A percentile compares a stretch with the other conserved stretches of the same genome.
These are phyloP conservation scores for Rhogogaster chlorosoma DNA, from an alignment of 2,888 invertebrate species.

Conservation along the genomic window DNA sequence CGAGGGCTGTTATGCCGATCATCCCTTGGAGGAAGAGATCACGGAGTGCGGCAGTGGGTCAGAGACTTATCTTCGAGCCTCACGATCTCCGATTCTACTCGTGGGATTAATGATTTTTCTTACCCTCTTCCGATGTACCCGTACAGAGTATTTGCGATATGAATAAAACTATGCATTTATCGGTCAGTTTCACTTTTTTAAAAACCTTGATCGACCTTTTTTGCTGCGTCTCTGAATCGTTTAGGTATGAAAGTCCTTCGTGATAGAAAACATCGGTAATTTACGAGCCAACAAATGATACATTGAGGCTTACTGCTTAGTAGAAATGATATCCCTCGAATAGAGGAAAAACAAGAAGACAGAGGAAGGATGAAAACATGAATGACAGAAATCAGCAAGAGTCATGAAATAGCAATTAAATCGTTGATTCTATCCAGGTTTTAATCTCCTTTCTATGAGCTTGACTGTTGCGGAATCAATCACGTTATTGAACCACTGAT, in stretches of 20 bases:
- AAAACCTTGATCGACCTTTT: not conserved
- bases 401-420: not conserved
- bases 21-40: constrained; percentile 82
- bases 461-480: not conserved
- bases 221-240: not conserved
- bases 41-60: constrained; percentile 76
- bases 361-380: not conserved
- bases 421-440: not conserved
- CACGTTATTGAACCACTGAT: not conserved
- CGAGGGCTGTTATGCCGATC: constrained; percentile 88
- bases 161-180: constrained; percentile 38
- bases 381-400: not conserved
- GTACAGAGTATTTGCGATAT: not conserved
- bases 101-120: not conserved
- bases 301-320: not conserved
- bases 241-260: not conserved
- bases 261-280: not conserved
- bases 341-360: too few relatives aligned
- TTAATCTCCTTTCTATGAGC: not conserved
- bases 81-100: not conserved
- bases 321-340: too few relatives aligned
- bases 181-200: not conserved
- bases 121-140: not conserved
- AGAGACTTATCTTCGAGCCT: constrained; percentile 54
- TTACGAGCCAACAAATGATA: not conserved